Percentiles rank a stretch among this genome's conserved stretches.
These are phyloP conservation scores for Saccostrea echinata DNA, from an alignment of 1,140 invertebrate genomes.

Conservation along the genomic window DNA sequence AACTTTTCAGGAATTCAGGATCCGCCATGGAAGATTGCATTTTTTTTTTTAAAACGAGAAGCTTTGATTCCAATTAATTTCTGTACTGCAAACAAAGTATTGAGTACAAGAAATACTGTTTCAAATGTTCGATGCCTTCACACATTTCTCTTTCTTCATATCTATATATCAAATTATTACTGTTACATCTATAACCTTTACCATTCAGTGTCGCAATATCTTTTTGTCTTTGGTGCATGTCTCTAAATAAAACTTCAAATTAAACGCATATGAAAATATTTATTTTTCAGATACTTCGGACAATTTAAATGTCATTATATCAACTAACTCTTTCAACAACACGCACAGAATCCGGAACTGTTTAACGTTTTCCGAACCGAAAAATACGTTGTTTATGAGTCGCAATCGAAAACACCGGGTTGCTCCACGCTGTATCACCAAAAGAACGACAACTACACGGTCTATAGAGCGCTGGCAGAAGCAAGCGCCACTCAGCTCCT, in stretches of 20 bases:
- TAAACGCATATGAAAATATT: not conserved
- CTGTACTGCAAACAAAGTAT: too few species aligned
- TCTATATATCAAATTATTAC: too few species aligned
- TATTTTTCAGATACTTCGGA: not conserved
- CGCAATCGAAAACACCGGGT: constrained; percentile 9
- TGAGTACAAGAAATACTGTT: too few species aligned
- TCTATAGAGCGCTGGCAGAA: constrained; percentile 16
- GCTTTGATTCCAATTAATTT: too few species aligned
- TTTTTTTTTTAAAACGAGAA: too few species aligned
- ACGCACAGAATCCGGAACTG: constrained; percentile 13
- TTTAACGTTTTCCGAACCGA: constrained; percentile 28
- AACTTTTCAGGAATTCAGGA: too few species aligned
- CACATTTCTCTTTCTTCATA: too few species aligned
- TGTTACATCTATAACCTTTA: too few species aligned
- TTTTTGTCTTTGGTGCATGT: too few species aligned
- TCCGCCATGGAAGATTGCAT: too few species aligned
- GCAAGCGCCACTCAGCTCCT: constrained; percentile 20
- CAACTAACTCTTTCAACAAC: constrained; percentile 10
- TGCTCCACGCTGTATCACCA: not conserved
- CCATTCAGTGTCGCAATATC: too few species aligned
- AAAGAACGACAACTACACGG: constrained; percentile 21
- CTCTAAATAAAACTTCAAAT: not conserved
- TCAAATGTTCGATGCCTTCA: too few species aligned
- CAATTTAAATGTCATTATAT: constrained; percentile 28
- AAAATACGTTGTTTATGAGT: constrained; percentile 1